Evolutionary conservation across 2,797 vertebrate species (phyloP).

Genomic region (Gobio occitaniae): DNA sequence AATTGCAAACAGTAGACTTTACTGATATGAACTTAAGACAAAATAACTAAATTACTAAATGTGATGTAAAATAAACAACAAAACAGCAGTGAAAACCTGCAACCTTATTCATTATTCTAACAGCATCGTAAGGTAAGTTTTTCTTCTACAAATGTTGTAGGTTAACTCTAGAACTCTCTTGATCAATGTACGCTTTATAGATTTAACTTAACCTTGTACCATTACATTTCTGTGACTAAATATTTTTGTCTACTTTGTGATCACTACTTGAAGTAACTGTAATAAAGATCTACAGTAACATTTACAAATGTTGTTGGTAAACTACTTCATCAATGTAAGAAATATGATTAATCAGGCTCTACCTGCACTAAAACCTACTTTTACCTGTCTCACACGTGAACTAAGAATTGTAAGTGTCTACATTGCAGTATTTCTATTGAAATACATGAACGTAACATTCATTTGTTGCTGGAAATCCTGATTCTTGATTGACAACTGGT

Average conservation of each 20-base stretch:
- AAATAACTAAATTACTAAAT: background rate
- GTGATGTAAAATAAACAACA: background rate
- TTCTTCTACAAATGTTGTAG: background rate
- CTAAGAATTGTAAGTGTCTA: background rate
- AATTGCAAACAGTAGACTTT: background rate
- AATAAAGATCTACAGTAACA: background rate
- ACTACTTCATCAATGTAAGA: background rate
- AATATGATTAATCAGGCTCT: background rate
- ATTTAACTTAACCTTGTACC: too few relatives aligned
- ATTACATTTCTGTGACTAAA: background rate
- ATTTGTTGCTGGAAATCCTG: background rate
- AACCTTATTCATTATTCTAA: background rate
- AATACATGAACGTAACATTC: background rate
- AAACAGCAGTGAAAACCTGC: background rate
- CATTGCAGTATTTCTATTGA: background rate
- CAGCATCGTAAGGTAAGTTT: background rate
- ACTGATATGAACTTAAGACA: background rate
- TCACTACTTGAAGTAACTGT: background rate
- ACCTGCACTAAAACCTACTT: background rate
- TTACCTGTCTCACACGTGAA: conserved; percentile 6
- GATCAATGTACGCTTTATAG: too few relatives aligned
- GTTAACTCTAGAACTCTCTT: too few relatives aligned
- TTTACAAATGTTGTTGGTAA: background rate
- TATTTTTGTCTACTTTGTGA: background rate
- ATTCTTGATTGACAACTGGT: background rate